Conservation (phyloP, 1,140 invertebrate species). For the Drosophila funebris region DNA sequence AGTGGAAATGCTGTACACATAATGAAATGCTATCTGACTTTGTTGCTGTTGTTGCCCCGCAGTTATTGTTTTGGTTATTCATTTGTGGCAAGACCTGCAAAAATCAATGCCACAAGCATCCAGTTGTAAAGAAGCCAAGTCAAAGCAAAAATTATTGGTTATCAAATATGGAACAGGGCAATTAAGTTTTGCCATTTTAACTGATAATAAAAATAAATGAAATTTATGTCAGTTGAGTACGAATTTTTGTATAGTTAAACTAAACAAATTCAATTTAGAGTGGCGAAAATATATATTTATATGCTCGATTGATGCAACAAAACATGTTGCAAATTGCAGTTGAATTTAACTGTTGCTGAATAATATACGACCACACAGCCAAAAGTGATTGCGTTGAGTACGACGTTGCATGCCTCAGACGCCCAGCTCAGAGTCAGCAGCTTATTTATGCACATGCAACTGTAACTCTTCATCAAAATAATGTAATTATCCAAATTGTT, state of each 20-base stretch:
- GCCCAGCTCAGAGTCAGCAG: constrained; percentile 14
- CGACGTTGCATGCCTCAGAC: background rate
- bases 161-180: constrained; percentile 1
- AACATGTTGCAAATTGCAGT: constrained; percentile 2
- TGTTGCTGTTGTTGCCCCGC: constrained; percentile 27
- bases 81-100: constrained; percentile 13
- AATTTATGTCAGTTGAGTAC: background rate
- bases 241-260: background rate
- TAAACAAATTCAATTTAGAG: background rate
- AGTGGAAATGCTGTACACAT: constrained; percentile 50
- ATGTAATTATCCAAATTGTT: constrained; percentile 82
- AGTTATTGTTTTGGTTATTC: constrained; percentile 41
- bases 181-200: background rate
- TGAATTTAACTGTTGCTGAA: constrained; percentile 5
- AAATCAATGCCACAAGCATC: constrained; percentile 33
- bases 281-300: no score
- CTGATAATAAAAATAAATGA: background rate
- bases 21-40: constrained; percentile 35
- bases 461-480: constrained; percentile 78
- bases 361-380: constrained; percentile 61
- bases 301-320: background rate
- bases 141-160: constrained; percentile 1
- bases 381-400: constrained; percentile 14
- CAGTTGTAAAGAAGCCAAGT: background rate
- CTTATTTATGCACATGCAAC: constrained; percentile 60